Conservation (phyloP, 2,113 vertebrate species). For the Sinocyclocheilus maitianheensis region DNA sequence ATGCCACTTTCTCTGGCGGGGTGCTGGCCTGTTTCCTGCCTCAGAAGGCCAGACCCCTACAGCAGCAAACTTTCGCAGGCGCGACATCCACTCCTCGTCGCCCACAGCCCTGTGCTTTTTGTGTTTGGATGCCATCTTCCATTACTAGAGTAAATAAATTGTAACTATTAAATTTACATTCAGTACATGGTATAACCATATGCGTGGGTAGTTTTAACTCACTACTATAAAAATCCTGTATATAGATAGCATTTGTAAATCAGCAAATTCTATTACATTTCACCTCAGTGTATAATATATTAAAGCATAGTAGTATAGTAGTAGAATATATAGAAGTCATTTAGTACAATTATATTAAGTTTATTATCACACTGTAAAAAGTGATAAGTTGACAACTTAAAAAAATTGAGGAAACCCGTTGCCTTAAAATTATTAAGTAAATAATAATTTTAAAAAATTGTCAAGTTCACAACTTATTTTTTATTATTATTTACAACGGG, state of each 20-base stretch:
- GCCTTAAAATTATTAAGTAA: too few species aligned
- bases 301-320: background rate
- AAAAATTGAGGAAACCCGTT: too few species aligned
- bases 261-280: background rate
- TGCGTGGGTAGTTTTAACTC: background rate
- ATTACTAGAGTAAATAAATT: background rate
- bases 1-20: too few species aligned
- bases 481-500: too few species aligned
- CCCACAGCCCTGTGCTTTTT: background rate
- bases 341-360: background rate
- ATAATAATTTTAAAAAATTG: too few species aligned
- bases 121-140: background rate
- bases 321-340: background rate
- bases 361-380: background rate
- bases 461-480: too few species aligned
- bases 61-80: too few species aligned
- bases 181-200: background rate
- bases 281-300: background rate
- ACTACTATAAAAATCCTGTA: background rate
- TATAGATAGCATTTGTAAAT: background rate
- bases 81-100: too few species aligned
- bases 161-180: background rate
- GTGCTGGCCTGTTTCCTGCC: too few species aligned
- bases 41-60: too few species aligned
- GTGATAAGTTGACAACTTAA: too few species aligned